Evolutionary conservation across 2,888 invertebrate species (phyloP), one percentile per base, ranked within the genome.

Genomic region (Plagodis dolabraria): DNA sequence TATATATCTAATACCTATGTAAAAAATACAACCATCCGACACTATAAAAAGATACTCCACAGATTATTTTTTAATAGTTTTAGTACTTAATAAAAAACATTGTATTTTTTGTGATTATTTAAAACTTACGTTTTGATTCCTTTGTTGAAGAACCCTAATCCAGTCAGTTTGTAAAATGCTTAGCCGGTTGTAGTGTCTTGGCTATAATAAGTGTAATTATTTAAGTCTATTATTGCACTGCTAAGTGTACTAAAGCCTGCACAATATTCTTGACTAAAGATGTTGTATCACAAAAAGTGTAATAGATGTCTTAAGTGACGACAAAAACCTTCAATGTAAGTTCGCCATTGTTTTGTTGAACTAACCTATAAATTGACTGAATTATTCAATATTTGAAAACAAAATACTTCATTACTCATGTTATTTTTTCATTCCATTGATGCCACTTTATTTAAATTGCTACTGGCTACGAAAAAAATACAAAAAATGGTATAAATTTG

Each of bases 161-260:
- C 42, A 42, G 42, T 42, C 42, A 42, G 42, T 42, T 42, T 42
- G 10, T 42, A 42, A 42, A 42, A 42, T 42, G 42, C 42, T 42
- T 42, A 44, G 44, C 6, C 12, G 44, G 22, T 44, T n/a, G 7
- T 44, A 22, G 11, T 44, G 44, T 22, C 8, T 44, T 22, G 44
- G 12, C 44, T 22, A 11, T 44, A 44, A 8, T 42, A 44, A 22
- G 36, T 36, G 36, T 36, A 36, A 8, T 36, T 36, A 36, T 36
- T 8, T 36, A 36, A 36, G 36, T 7, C 6, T 12, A 44, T 44
- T 44, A 22, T 44, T 44, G 5, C 12, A 44, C 12, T 22, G 22
- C 8, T 44, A 44, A 7, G 12, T 44, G 44, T 44, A 36, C 36
- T 7, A 36, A 36, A 36, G 8, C 8, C 36, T 36, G 8, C 8